Evolutionary conservation across 1,140 invertebrate species (phyloP), one percentile per base, ranked within the genome.

Genomic region (Amphibalanus amphitrite): DNA sequence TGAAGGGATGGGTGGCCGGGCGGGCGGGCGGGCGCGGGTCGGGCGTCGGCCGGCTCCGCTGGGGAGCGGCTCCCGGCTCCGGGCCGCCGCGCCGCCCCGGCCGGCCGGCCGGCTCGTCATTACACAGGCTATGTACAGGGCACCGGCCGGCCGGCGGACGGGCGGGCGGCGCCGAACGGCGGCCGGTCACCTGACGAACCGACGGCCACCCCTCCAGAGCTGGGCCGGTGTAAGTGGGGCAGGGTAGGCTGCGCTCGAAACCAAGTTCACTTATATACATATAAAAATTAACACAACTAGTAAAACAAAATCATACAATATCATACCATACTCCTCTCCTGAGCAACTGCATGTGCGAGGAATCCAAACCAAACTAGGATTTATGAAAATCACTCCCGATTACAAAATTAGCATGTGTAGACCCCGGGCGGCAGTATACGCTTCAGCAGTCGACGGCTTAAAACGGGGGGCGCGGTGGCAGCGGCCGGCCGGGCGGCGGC

Each of bases 251-350:
- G 47, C 47, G 47, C 47, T 59, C 47, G 47, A 59, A 59, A 59
- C 47, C 17, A 59, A 59, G 20, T 59, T 59, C 47, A 59, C 47
- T 59, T 59, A 59, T 59, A 59, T 59, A 59, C 47, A 59, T 59
- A 59, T 59, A 59, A 59, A 59, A 59, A 59, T 59, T 59, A 59
- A 59, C 47, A 59, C 47, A 59, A 59, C 47, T 59, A 59, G 47
- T 59, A 59, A 59, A 59, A 59, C 47, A 59, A 59, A 59, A 59
- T 59, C 47, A 59, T 59, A 59, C 47, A 59, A 59, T 59, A 59
- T 59, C 47, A 59, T 59, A 59, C 47, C 47, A 59, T 59, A 13
- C 47, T 13, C 47, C 47, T 59, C 47, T 59, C 20, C 47, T 59
- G 47, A 59, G 47, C 47, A 59, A 59, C 47, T 59, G 47, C 47